phyloP scores from a whole-genome alignment of 2,888 invertebrate genomes.

The Calephelis perditalis region DNA sequence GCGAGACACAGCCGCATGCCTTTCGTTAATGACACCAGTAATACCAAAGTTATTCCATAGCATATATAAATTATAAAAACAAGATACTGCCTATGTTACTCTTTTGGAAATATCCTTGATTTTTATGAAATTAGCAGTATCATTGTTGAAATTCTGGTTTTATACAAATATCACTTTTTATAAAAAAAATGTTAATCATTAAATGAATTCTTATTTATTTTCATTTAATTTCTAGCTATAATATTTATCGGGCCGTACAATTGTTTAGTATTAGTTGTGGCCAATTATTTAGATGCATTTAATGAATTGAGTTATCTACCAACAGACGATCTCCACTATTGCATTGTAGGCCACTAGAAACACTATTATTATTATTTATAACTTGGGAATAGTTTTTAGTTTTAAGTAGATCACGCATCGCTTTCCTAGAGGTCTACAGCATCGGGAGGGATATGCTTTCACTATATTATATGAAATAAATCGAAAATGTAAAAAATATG shows the following conservation, averaged over 20 bases:
- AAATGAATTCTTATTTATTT: slow-evolving; percentile 34
- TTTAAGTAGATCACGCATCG: slow-evolving; percentile 23
- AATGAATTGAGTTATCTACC: slow-evolving; percentile 38
- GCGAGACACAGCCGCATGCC: slow-evolving; percentile 27
- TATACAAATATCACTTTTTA: slow-evolving; percentile 33
- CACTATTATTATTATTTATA: slow-evolving; percentile 25
- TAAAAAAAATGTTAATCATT: slow-evolving; percentile 28
- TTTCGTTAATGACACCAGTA: slow-evolving; percentile 47
- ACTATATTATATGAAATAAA: slow-evolving; percentile 21
- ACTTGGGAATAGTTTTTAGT: slow-evolving; percentile 23
- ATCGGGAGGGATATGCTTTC: slow-evolving; percentile 19
- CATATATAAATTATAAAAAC: slow-evolving; percentile 39
- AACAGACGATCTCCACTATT: slow-evolving; percentile 27
- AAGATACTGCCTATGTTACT: slow-evolving; percentile 49
- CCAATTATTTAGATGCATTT: slow-evolving; percentile 48
- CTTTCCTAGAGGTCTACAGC: slow-evolving; percentile 25
- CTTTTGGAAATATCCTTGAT: slow-evolving; percentile 35
- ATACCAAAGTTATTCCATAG: slow-evolving; percentile 71
- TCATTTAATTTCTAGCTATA: slow-evolving; percentile 28
- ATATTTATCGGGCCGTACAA: slow-evolving; percentile 37
- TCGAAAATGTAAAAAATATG: slow-evolving; percentile 16
- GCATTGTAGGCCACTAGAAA: slow-evolving; percentile 27
- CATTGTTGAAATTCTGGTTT: slow-evolving; percentile 42
- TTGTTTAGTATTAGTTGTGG: slow-evolving; percentile 35
- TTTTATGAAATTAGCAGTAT: slow-evolving; percentile 48